phyloP scores from a whole-genome alignment of 2,888 invertebrate species.

The Oasisia sp. region DNA sequence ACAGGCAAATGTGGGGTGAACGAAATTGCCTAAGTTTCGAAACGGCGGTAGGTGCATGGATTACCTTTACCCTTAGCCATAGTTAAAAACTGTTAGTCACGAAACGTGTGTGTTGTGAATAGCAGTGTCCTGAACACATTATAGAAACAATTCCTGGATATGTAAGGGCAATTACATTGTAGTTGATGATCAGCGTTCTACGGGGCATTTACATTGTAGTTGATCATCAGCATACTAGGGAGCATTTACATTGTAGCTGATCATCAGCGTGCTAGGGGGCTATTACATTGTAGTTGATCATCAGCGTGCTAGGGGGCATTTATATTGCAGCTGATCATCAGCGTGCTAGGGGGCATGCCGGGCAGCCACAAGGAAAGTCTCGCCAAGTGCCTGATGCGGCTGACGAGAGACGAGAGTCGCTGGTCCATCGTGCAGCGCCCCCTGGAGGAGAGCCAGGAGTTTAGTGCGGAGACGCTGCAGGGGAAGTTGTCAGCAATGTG shows the following conservation, averaged over 20 bases:
- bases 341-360: conserved; percentile 56
- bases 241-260: conserved; percentile 53
- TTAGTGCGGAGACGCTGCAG: conserved; percentile 50
- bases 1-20: too few relatives aligned
- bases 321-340: conserved; percentile 54
- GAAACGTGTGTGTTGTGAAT: too few relatives aligned
- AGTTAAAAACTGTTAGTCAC: too few relatives aligned
- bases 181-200: too few relatives aligned
- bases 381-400: conserved; percentile 48
- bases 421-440: conserved; percentile 56
- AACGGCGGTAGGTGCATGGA: too few relatives aligned
- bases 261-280: conserved; percentile 57
- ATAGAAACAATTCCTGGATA: too few relatives aligned
- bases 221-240: conserved; percentile 45
- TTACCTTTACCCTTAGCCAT: too few relatives aligned
- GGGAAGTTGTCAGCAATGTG: conserved; percentile 49
- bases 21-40: too few relatives aligned
- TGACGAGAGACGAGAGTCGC: conserved; percentile 52
- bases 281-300: conserved; percentile 50
- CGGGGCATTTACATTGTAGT: too few relatives aligned
- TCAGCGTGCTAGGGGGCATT: conserved; percentile 57
- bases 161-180: too few relatives aligned
- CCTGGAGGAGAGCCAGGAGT: conserved; percentile 45
- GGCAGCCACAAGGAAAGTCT: conserved; percentile 58
- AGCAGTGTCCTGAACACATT: too few relatives aligned